phyloP scores from a whole-genome alignment of 2,888 invertebrate genomes.

The Nycteola revayana region DNA sequence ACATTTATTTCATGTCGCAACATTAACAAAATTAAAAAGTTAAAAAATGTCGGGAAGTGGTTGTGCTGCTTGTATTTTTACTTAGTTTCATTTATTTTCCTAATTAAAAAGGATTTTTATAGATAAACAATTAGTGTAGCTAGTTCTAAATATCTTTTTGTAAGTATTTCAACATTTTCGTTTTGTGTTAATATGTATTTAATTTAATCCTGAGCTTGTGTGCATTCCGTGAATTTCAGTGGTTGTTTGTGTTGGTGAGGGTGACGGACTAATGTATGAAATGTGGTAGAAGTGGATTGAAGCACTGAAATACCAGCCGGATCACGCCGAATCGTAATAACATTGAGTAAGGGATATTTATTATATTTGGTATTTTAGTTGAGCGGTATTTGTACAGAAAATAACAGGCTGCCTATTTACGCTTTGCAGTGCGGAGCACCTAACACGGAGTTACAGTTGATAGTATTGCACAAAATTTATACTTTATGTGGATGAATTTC shows the following conservation, averaged over 20 bases:
- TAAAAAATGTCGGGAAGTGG: slow-evolving; percentile 67
- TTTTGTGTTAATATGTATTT: slow-evolving; percentile 23
- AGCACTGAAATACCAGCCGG: slow-evolving; percentile 38
- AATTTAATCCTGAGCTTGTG: slow-evolving; percentile 42
- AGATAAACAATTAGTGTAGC: slow-evolving; percentile 27
- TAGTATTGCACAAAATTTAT: slow-evolving; percentile 44
- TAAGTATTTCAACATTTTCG: slow-evolving; percentile 24
- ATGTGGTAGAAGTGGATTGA: slow-evolving; percentile 62
- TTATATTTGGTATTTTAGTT: slow-evolving; percentile 11
- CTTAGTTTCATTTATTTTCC: slow-evolving; percentile 30
- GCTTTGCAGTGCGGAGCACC: slow-evolving; percentile 66
- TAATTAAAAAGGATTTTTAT: slow-evolving; percentile 23
- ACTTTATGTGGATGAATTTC: slow-evolving; percentile 42
- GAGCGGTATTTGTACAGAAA: slow-evolving; percentile 40
- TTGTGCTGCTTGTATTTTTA: slow-evolving; percentile 59
- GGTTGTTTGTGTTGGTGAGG: slow-evolving; percentile 72
- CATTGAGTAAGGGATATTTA: slow-evolving; percentile 48
- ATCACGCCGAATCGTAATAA: slow-evolving; percentile 22
- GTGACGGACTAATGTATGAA: slow-evolving; percentile 63
- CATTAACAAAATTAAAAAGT: slow-evolving; percentile 16
- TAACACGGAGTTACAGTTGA: slow-evolving; percentile 47
- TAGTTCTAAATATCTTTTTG: slow-evolving; percentile 27
- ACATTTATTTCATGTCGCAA: too few species aligned
- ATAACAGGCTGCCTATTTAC: slow-evolving; percentile 63
- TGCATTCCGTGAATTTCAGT: slow-evolving; percentile 58